These are phyloP conservation scores for Habroteleia sp. DNA, from an alignment of 2,888 invertebrate genomes.

Conservation along the genomic window DNA sequence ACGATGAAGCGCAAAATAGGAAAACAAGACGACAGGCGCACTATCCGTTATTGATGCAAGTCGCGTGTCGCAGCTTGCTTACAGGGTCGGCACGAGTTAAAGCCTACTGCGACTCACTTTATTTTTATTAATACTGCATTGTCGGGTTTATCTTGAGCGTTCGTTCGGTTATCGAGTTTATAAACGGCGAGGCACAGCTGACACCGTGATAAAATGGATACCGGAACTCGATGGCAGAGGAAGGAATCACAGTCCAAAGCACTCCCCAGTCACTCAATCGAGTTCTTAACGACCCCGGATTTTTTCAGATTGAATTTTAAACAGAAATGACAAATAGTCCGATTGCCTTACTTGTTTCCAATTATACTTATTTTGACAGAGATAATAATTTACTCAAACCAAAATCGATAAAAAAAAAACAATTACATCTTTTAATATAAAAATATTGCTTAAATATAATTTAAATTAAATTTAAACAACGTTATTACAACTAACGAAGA, in stretches of 20 bases:
- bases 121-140: constrained; percentile 38
- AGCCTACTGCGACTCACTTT: constrained; percentile 9
- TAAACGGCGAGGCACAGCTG: constrained; percentile 44
- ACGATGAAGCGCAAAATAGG: too few relatives aligned
- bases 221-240: constrained; percentile 33
- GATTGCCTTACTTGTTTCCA: too few relatives aligned
- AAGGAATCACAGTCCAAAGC: constrained; percentile 61
- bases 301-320: too few relatives aligned
- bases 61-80: constrained; percentile 53
- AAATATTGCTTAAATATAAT: too few relatives aligned
- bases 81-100: constrained; percentile 18
- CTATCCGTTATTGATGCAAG: constrained; percentile 24
- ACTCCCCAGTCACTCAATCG: constrained; percentile 32
- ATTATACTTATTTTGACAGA: too few relatives aligned
- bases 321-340: too few relatives aligned
- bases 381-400: too few relatives aligned
- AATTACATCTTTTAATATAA: too few relatives aligned
- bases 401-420: too few relatives aligned
- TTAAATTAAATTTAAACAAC: too few relatives aligned
- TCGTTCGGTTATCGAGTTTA: constrained; percentile 44
- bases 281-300: constrained; percentile 30
- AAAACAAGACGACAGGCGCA: constrained; percentile 26
- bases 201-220: constrained; percentile 37
- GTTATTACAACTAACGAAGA: too few relatives aligned
- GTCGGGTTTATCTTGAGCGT: constrained; percentile 25